These are phyloP conservation scores for Scolopax rusticola DNA, from an alignment of 2,797 vertebrate species.

Conservation along the genomic window DNA sequence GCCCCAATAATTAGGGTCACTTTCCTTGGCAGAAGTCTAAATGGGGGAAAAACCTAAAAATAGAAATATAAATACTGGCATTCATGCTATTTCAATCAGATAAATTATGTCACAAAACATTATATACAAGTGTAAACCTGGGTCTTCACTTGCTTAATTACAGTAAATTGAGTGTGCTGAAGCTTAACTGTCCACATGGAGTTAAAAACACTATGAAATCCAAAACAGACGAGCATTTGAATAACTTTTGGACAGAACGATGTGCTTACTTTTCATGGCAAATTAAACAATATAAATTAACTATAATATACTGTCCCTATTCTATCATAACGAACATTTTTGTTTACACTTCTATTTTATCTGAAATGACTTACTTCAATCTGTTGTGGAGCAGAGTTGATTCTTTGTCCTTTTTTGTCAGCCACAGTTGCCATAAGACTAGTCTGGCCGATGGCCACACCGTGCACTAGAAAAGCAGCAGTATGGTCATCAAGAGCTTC, in stretches of 20 bases:
- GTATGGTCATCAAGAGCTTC: conserved; percentile 88
- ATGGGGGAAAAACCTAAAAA: conserved; percentile 93
- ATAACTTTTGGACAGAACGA: neutral
- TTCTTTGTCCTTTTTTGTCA: conserved; percentile 84
- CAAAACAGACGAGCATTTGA: neutral
- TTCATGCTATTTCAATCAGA: neutral
- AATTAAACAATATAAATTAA: neutral
- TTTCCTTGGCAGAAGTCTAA: conserved; percentile 90
- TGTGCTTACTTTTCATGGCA: neutral
- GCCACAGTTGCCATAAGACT: conserved; percentile 86
- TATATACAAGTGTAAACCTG: neutral
- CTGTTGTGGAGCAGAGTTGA: conserved; percentile 88
- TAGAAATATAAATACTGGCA: neutral
- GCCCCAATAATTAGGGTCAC: conserved; percentile 92
- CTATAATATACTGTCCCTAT: neutral
- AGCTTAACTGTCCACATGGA: neutral
- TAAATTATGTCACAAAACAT: neutral
- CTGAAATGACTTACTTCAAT: conserved; percentile 85
- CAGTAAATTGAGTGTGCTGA: neutral
- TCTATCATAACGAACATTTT: neutral
- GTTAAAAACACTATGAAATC: neutral
- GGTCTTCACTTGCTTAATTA: neutral
- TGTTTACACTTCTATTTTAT: neutral
- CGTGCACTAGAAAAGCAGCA: conserved; percentile 87
- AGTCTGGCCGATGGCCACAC: conserved; percentile 89